Evolutionary conservation across 2,888 invertebrate genomes (phyloP).

Genomic region (Frankliniella fusca): DNA sequence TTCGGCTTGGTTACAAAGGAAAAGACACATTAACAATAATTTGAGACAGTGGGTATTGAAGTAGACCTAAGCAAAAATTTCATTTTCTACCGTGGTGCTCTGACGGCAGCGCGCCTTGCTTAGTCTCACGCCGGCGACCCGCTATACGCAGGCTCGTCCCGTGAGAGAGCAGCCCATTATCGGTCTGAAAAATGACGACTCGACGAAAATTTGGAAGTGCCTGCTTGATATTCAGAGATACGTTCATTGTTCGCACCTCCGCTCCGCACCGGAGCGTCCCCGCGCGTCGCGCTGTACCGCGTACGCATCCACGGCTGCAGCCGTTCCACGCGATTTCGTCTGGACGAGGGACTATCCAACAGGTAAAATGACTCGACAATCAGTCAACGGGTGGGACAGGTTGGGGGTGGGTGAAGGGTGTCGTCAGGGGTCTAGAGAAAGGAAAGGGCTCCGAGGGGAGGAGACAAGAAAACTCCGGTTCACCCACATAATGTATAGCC

Average conservation of each 20-base stretch:
- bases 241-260: too few species aligned
- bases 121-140: too few species aligned
- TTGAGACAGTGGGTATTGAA: too few species aligned
- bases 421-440: neutral
- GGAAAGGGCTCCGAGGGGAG: neutral
- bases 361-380: neutral
- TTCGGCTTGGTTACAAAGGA: too few species aligned
- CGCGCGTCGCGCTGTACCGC: neutral
- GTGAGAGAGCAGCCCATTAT: neutral
- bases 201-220: conserved; percentile 2
- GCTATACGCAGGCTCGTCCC: neutral
- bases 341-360: neutral
- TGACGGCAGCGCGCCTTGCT: too few species aligned
- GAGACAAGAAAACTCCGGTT: neutral
- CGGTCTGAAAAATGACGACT: neutral
- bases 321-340: neutral
- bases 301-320: neutral
- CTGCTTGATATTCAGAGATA: conserved; percentile 20
- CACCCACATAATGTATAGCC: conserved; percentile 9
- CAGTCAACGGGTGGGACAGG: neutral
- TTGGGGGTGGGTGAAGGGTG: neutral
- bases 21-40: too few species aligned
- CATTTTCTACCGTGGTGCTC: too few species aligned
- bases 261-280: too few species aligned
- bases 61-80: too few species aligned